Base-by-base conservation (phyloP, 2,888 invertebrate species). In the Melinaea menophilus region DNA sequence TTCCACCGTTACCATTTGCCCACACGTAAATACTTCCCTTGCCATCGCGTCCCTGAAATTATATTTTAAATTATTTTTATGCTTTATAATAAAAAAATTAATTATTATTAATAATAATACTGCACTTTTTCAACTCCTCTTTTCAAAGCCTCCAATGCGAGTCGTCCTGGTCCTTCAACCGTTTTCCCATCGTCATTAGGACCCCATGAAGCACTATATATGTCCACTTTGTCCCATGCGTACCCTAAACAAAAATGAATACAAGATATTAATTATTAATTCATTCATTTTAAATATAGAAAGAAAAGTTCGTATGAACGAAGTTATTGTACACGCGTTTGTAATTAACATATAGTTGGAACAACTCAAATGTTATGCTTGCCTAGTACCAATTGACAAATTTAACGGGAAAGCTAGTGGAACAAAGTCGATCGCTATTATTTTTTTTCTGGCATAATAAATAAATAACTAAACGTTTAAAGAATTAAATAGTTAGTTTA, bases 171-270 rank as follows among this genome's bases (percentile, higher is more conserved):
- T 5, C 95, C 96, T 79, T 98, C 98, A 1, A 98, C 94, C 1
- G 96, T 97, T 76, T 92, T 92, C 0, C 98, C 98, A 79, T 98
- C 95, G 78, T 98, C 98, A 73, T 94, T 95, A 5, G 98, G 98
- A 4, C 98, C 98, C 98, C 98, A 98, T 37, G 97, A 97, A 55
- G 97, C 96, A 73, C 97, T 97, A 85, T 96, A 97, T 71, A 98
- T 95, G 79, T 98, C 97, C n/a, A 96, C 94, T 75, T 95, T 92
- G 70, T 95, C 92, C 72, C 93, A 90, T 22, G 94, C 95, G 81
- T 93, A 95, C 9, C 88, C 91, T 91, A 63, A 70, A 51, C 11
- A 7, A 31, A 9, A 51, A 31, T 46, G n/a, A 7, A n/a, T n/a
- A 46, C n/a, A 46, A 51, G 9, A 51, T 31, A 31, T 5, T 22